Conservation (phyloP, 2,888 invertebrate genomes). For the Napeogenes inachia region DNA sequence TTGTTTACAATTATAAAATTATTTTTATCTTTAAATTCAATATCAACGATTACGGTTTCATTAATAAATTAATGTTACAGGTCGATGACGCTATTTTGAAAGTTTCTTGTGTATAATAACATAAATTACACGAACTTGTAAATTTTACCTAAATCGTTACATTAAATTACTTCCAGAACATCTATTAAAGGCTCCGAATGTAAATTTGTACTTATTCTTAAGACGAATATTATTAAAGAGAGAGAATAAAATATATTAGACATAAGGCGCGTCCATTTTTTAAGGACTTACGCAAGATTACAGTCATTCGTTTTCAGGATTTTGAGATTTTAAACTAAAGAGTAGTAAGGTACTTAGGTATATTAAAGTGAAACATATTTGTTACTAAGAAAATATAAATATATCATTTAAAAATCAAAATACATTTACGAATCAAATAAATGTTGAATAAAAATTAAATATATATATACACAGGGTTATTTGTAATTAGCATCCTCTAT, state of each 20-base stretch:
- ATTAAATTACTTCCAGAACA: slow-evolving; percentile 9
- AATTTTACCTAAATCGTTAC: neutral
- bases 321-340: slow-evolving; percentile 5
- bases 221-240: slow-evolving; percentile 21
- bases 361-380: too few relatives aligned
- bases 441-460: too few relatives aligned
- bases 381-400: too few relatives aligned
- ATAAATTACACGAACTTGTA: neutral
- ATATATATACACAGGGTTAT: too few relatives aligned
- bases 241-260: slow-evolving; percentile 26
- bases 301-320: slow-evolving; percentile 17
- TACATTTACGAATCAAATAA: too few relatives aligned
- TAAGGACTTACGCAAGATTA: slow-evolving; percentile 23
- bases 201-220: slow-evolving; percentile 12
- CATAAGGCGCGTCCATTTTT: slow-evolving; percentile 22
- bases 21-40: too few relatives aligned
- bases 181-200: slow-evolving; percentile 11
- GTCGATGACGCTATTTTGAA: too few relatives aligned
- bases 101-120: neutral
- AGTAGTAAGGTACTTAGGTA: neutral
- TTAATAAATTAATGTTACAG: too few relatives aligned
- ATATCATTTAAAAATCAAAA: too few relatives aligned
- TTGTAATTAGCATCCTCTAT: too few relatives aligned
- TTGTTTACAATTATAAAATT: too few relatives aligned
- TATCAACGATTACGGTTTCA: too few relatives aligned